Evolutionary conservation across 2,888 invertebrate species (phyloP), one percentile per base, ranked within the genome.

Genomic region (Chymomyza procnemis): DNA sequence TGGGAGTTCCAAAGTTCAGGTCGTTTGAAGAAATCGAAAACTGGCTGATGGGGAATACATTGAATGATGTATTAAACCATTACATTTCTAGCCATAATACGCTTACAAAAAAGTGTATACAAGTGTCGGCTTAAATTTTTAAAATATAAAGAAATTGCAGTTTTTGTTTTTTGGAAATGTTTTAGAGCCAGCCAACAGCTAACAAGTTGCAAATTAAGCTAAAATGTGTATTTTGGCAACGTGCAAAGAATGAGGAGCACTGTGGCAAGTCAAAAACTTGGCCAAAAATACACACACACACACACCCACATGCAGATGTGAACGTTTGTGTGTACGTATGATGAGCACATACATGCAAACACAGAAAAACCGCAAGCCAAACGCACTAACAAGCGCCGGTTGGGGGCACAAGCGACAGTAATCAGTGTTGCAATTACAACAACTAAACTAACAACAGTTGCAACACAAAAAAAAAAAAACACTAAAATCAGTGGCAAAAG

Each of bases 151-250:
- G 16, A 16, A 18, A 30, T 34, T 56, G 26, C 56, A 16, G 2
- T 57, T 41, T 12, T 5, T 34, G 56, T 58, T 52, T n/a, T 16
- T 52, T 59, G 67, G 52, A 58, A 61, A 71, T 66, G 71, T 69
- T 71, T 74, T 80, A 77, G 75, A 78, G 83, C 70, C 83, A 78
- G 82, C 79, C 78, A 82, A 82, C 80, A 78, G 82, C 79, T 79
- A 82, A 82, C 81, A 82, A 81, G 81, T 81, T 84, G 85, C 81
- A 81, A 81, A 81, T 81, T 85, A 79, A 81, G 79, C 81, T 79
- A 76, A 82, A 83, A 73, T 80, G 79, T 80, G 74, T 80, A 75
- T 78, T 78, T 78, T 80, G 81, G 79, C 78, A 78, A 75, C 75
- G 81, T 71, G 75, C 71, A 69, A 71, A 70, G 72, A 61, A 71